Evolutionary conservation across 2,888 invertebrate genomes (phyloP).

Genomic region (Alloscopus bannaensis): DNA sequence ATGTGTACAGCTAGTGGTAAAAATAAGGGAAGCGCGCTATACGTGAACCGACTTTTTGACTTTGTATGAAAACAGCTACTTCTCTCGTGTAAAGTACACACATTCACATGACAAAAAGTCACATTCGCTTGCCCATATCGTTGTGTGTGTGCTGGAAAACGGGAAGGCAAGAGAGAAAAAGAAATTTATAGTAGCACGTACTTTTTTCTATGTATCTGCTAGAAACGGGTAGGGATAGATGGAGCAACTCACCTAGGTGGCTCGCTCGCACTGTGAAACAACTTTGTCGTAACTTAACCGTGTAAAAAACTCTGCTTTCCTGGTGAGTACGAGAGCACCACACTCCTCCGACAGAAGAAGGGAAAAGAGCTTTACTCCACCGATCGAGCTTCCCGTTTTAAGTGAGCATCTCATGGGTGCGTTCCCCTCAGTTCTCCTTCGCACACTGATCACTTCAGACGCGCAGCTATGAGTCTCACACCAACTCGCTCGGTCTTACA

Average conservation of each 20-base stretch:
- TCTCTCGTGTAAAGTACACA: constrained; percentile 18
- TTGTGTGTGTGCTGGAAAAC: not conserved
- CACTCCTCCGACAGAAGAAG: not conserved
- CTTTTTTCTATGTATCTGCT: not conserved
- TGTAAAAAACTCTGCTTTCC: not conserved
- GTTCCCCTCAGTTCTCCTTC: constrained; percentile 47
- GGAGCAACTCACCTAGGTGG: constrained; percentile 21
- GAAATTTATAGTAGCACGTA: not conserved
- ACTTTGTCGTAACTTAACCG: not conserved
- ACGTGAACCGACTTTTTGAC: constrained; percentile 18
- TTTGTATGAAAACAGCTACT: not conserved
- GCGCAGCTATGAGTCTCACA: not conserved
- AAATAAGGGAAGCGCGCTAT: not conserved
- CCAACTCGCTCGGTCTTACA: not conserved
- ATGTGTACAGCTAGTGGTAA: not conserved
- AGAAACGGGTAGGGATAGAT: constrained; percentile 18
- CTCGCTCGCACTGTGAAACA: not conserved
- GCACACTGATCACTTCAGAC: constrained; percentile 25
- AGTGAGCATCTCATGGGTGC: constrained; percentile 35
- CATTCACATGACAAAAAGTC: constrained; percentile 5
- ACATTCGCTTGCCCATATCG: constrained; percentile 18
- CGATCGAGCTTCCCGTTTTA: not conserved
- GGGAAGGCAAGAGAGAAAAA: not conserved
- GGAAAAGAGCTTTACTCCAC: not conserved
- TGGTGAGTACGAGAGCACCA: not conserved